Evolutionary conservation across 2,797 vertebrate genomes (phyloP).

Genomic region (Acestrorhynchus altus): DNA sequence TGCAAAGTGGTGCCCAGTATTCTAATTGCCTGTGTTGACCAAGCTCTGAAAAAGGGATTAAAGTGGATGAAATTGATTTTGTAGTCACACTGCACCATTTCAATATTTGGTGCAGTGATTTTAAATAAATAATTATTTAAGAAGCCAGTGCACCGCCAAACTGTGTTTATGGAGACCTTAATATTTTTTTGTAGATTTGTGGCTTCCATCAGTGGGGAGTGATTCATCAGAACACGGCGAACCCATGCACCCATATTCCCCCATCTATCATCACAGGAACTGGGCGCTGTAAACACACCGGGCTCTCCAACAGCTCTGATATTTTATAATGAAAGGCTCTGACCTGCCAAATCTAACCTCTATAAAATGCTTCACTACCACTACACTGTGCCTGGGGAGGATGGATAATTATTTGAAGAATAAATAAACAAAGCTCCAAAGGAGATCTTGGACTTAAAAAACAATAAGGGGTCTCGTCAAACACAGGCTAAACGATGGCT

Average conservation of each 20-base stretch:
- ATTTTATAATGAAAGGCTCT: slow-evolving; percentile 37
- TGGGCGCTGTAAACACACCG: slow-evolving; percentile 7
- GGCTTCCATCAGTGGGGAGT: slow-evolving; percentile 18
- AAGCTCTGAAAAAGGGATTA: neutral
- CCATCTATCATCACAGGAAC: slow-evolving; percentile 25
- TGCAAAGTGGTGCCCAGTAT: neutral
- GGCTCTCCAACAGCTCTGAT: slow-evolving; percentile 49
- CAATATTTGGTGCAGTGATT: slow-evolving; percentile 10
- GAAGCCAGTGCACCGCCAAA: neutral
- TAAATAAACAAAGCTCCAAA: slow-evolving; percentile 33
- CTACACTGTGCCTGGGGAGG: slow-evolving; percentile 14
- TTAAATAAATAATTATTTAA: slow-evolving; percentile 11
- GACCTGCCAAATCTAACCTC: slow-evolving; percentile 43
- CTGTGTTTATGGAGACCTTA: slow-evolving; percentile 19
- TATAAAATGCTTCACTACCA: slow-evolving; percentile 26
- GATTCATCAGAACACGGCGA: slow-evolving; percentile 30
- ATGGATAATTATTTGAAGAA: slow-evolving; percentile 30
- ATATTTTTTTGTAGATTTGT: slow-evolving; percentile 34
- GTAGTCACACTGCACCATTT: neutral
- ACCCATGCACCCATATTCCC: slow-evolving; percentile 9
- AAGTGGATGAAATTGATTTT: neutral
- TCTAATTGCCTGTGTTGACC: neutral
- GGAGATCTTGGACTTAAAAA: slow-evolving; percentile 1
- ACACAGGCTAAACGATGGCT: neutral
- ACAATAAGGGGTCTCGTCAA: slow-evolving; percentile 11